phyloP scores from a whole-genome alignment of 2,797 vertebrate genomes.

The Enteromius trimaculatus region DNA sequence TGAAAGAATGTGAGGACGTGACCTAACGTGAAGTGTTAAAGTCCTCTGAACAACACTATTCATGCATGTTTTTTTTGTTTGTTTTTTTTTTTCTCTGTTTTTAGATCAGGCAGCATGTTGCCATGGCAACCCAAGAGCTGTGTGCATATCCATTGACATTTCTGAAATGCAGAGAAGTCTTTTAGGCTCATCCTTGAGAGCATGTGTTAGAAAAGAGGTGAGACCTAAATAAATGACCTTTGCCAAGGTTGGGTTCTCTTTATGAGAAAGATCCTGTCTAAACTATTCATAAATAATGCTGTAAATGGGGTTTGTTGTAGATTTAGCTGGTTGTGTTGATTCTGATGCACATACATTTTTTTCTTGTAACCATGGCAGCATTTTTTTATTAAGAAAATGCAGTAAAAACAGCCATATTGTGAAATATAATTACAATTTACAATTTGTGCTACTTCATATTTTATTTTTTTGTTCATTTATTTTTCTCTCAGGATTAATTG shows the following conservation, averaged over 20 bases:
- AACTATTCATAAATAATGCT: background rate
- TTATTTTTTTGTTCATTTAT: too few species aligned
- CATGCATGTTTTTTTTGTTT: background rate
- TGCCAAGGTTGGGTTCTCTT: background rate
- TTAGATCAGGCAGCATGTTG: conserved; percentile 47
- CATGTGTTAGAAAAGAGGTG: background rate
- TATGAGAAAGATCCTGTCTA: background rate
- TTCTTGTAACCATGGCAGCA: too few species aligned
- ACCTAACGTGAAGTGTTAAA: conserved; percentile 41
- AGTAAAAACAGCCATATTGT: background rate
- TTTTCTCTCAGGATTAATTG: too few species aligned
- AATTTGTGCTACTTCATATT: background rate
- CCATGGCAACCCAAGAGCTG: conserved; percentile 46
- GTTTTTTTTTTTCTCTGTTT: conserved; percentile 9
- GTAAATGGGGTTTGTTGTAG: background rate
- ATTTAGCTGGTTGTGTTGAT: background rate
- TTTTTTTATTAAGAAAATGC: background rate
- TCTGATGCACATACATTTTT: too few species aligned
- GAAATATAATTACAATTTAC: background rate
- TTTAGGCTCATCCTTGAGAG: conserved; percentile 34
- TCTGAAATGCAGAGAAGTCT: conserved; percentile 46
- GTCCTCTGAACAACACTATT: conserved; percentile 16
- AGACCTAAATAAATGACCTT: background rate
- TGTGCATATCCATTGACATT: conserved; percentile 55
- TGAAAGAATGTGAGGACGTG: background rate